Evolutionary conservation across 2,113 vertebrate species (phyloP), one percentile per base, ranked within the genome.

Genomic region (Bettongia penicillata): DNA sequence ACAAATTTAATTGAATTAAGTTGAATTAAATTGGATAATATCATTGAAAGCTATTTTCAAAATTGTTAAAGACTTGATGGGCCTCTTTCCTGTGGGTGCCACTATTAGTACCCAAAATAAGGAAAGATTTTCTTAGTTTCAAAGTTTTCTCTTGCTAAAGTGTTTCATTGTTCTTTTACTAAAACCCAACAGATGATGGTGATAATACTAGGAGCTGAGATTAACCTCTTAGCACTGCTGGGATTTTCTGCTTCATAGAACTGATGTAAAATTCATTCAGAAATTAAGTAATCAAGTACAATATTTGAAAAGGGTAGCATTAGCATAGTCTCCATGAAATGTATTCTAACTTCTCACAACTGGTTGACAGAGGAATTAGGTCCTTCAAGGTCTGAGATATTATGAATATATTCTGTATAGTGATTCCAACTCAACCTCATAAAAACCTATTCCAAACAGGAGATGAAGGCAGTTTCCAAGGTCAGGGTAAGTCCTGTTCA

Each of bases 161-260:
- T 84, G 68, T 22, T 84, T 43, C 68, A 43, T 84, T 84, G 37
- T 84, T 84, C n/a, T 84, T 43, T 43, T 23, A 43, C 68, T 43
- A 84, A 84, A 84, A 84, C n/a, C 68, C 68, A 84, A 43, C 68
- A 84, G 68, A 84, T 43, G 68, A 84, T 84, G 68, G 19, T 84
- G 68, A 84, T 84, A 23, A 84, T 84, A 84, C 16, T 84, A n/a
- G 68, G 68, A 84, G 16, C 68, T 43, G 68, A 84, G 68, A 84
- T 84, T 84, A 84, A 84, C 68, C 68, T 84, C 68, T 43, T 84
- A 84, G n/a, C 5, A 84, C 68, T 43, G 43, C n/a, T 84, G 68
- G 68, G 68, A 84, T 84, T 84, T 84, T 84, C 68, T 84, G 68
- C 68, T 84, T n/a, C n/a, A 84, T n/a, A 84, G 68, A 84, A 84